phyloP scores from a whole-genome alignment of 2,888 invertebrate species.

The Chaitophorus viminalis region DNA sequence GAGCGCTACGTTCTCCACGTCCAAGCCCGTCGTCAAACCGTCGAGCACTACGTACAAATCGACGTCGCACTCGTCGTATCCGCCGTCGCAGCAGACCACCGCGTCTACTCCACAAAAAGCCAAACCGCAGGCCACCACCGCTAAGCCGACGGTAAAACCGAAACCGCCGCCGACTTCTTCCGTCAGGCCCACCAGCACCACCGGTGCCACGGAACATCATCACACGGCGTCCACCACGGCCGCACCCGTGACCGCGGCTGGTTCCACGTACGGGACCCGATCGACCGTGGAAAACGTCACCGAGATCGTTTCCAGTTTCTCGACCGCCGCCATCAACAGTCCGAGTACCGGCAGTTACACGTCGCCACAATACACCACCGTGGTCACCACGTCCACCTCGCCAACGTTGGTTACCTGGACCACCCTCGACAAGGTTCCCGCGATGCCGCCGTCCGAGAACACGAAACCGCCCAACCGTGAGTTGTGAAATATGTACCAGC shows the following conservation, averaged over 20 bases:
- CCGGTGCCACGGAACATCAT: no score
- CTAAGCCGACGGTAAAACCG: slow-evolving; percentile 62
- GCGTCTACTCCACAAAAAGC: slow-evolving; percentile 35
- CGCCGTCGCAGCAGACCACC: slow-evolving; percentile 41
- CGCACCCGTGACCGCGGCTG: background rate
- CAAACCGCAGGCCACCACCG: slow-evolving; percentile 52
- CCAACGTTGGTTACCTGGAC: slow-evolving; percentile 70
- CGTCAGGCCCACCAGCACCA: slow-evolving; percentile 59
- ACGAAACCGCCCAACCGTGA: slow-evolving; percentile 60
- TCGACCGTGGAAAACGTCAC: slow-evolving; percentile 28
- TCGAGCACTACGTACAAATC: slow-evolving; percentile 53
- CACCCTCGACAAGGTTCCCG: slow-evolving; percentile 67
- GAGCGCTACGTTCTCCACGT: slow-evolving; percentile 48
- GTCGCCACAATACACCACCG: background rate
- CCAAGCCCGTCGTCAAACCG: slow-evolving; percentile 31
- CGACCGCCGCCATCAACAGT: background rate
- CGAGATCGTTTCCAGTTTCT: background rate
- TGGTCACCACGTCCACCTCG: slow-evolving; percentile 64
- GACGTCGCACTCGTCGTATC: slow-evolving; percentile 40
- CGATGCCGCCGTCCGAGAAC: slow-evolving; percentile 62
- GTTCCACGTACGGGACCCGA: background rate
- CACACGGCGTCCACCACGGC: background rate
- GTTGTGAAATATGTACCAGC: background rate
- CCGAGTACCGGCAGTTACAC: background rate
- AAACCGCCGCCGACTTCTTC: slow-evolving; percentile 63